These are phyloP conservation scores for Gnathonemus longibarbis DNA, from an alignment of 2,113 vertebrate species.

Conservation along the genomic window DNA sequence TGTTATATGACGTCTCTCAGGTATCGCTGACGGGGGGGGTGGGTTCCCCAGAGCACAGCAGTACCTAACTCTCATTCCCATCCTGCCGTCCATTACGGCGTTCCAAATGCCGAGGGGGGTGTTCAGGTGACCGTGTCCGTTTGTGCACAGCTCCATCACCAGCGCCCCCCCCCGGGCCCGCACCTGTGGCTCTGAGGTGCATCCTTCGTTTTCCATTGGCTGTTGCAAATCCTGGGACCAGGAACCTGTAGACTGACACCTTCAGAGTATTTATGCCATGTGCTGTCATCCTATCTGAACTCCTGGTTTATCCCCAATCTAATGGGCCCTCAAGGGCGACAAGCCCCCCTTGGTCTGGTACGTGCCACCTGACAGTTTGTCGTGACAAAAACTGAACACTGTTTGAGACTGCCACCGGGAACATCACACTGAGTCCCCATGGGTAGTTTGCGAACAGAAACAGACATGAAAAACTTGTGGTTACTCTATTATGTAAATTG, in stretches of 20 bases:
- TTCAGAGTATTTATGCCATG: not conserved
- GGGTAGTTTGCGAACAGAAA: not conserved
- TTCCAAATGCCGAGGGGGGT: not conserved
- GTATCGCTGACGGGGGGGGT: not conserved
- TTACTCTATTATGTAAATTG: slow-evolving; percentile 6
- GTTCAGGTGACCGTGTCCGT: not conserved
- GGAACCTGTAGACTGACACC: not conserved
- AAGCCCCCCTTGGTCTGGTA: not conserved
- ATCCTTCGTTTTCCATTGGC: not conserved
- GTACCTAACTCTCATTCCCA: not conserved
- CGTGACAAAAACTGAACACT: not conserved
- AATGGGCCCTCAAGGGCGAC: not conserved
- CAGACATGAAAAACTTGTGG: not conserved
- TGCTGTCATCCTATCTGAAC: not conserved
- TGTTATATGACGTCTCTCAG: not conserved
- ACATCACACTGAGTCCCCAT: not conserved
- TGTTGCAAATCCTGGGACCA: not conserved
- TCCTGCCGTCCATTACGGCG: not conserved
- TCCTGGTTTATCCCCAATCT: not conserved
- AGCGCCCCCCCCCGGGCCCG: not conserved
- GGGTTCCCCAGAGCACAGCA: not conserved
- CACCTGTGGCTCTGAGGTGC: not conserved
- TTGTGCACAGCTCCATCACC: not conserved
- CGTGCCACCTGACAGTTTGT: not conserved
- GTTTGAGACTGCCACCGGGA: not conserved